Percentiles rank a stretch among this genome's conserved stretches.
phyloP scores from a whole-genome alignment of 2,888 invertebrate species.

The Ophion ellenae region DNA sequence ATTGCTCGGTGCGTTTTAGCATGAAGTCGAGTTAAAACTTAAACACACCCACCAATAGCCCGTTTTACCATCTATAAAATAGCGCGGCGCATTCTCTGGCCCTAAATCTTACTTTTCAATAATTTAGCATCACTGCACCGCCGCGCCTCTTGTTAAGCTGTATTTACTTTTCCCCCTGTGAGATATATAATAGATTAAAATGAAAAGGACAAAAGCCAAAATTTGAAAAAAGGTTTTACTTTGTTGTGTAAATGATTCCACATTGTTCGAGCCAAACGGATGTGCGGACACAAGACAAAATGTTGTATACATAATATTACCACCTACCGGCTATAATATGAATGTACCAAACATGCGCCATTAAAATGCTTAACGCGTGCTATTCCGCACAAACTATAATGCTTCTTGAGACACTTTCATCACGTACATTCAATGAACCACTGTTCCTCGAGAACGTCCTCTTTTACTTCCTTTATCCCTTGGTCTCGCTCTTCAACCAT shows the following conservation, averaged over 20 bases:
- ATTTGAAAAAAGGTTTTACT: neutral
- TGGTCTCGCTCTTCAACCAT: neutral
- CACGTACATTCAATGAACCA: conserved; percentile 63
- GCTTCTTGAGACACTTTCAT: conserved; percentile 57
- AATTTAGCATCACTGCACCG: no score
- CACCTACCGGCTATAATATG: conserved; percentile 1
- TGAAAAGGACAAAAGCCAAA: neutral
- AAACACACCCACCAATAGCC: no score
- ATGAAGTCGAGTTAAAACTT: no score
- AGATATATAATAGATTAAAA: neutral
- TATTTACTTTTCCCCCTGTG: neutral
- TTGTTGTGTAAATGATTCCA: neutral
- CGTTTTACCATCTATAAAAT: no score
- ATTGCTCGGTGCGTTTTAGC: no score
- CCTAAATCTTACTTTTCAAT: no score
- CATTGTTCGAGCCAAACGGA: conserved; percentile 3
- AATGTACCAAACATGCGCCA: conserved; percentile 52
- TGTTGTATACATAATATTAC: conserved; percentile 7
- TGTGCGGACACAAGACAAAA: neutral
- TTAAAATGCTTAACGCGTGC: conserved; percentile 63
- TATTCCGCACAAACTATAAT: conserved; percentile 55
- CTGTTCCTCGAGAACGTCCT: conserved; percentile 22
- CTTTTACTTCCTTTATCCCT: neutral
- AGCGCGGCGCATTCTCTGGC: no score
- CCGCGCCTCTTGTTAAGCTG: neutral